Evolutionary conservation across 2,113 vertebrate species (phyloP).

Genomic region (Uropsilus gracilis): DNA sequence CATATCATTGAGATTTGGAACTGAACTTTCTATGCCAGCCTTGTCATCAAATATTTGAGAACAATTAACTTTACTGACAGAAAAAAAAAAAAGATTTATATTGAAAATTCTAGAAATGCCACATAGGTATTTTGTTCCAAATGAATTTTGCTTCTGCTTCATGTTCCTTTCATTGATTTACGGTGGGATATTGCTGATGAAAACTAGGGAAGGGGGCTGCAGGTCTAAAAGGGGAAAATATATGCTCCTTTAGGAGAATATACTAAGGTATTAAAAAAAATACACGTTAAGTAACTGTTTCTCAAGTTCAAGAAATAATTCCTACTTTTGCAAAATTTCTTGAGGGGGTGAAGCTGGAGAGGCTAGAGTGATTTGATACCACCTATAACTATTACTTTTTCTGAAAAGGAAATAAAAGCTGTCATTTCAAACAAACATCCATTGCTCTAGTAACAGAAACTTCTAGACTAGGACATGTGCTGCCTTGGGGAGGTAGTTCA

Average conservation of each 20-base stretch:
- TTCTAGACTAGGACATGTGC: not conserved
- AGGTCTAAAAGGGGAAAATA: not conserved
- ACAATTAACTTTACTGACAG: not conserved
- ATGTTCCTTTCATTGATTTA: not conserved
- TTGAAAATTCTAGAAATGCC: not conserved
- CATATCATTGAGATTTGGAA: not conserved
- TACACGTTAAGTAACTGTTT: not conserved
- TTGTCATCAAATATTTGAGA: constrained; percentile 20
- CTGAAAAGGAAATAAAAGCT: constrained; percentile 18
- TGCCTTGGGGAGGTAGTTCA: not conserved
- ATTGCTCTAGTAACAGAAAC: not conserved
- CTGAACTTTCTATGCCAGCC: not conserved
- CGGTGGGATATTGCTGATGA: not conserved
- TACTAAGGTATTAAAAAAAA: not conserved
- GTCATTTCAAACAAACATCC: not conserved
- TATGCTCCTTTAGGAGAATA: not conserved
- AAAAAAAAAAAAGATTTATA: not conserved
- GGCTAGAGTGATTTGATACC: not conserved
- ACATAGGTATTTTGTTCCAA: not conserved
- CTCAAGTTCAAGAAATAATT: constrained; percentile 25
- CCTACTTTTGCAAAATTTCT: constrained; percentile 11
- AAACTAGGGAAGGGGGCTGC: not conserved
- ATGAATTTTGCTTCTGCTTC: constrained; percentile 2
- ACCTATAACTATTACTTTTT: not conserved
- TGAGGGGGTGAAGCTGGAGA: not conserved